Conservation (phyloP, 1,140 invertebrate species). For the Zeugodacus cucurbitae region DNA sequence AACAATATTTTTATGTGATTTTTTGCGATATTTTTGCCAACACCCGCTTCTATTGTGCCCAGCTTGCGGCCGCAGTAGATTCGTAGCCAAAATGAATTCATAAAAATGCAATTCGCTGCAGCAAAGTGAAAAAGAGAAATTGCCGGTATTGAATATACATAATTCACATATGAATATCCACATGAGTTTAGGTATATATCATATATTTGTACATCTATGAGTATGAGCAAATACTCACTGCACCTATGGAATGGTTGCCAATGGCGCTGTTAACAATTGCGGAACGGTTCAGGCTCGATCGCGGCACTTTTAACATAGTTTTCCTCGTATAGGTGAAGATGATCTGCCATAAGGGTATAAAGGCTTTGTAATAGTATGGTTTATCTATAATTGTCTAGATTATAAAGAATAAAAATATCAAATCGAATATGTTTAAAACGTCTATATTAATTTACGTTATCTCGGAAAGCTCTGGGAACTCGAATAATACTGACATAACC, state of each 20-base stretch:
- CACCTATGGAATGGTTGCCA: not conserved
- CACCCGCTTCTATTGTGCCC: not conserved
- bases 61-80: not conserved
- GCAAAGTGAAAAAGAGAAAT: constrained; percentile 9
- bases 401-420: no score
- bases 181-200: not conserved
- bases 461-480: no score
- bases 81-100: constrained; percentile 18
- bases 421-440: no score
- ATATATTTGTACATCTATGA: not conserved
- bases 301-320: constrained; percentile 1
- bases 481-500: no score
- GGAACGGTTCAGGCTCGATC: not conserved
- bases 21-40: not conserved
- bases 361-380: no score
- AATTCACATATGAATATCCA: not conserved
- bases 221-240: not conserved
- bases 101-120: constrained; percentile 6
- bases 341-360: no score
- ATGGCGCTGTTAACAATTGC: not conserved
- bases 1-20: not conserved
- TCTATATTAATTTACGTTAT: no score
- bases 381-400: no score
- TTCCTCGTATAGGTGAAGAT: not conserved
- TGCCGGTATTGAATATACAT: not conserved